A percentile compares a stretch with the other conserved stretches of the same genome.
Conservation (phyloP, 2,113 vertebrate species). For the Balaeniceps rex region DNA sequence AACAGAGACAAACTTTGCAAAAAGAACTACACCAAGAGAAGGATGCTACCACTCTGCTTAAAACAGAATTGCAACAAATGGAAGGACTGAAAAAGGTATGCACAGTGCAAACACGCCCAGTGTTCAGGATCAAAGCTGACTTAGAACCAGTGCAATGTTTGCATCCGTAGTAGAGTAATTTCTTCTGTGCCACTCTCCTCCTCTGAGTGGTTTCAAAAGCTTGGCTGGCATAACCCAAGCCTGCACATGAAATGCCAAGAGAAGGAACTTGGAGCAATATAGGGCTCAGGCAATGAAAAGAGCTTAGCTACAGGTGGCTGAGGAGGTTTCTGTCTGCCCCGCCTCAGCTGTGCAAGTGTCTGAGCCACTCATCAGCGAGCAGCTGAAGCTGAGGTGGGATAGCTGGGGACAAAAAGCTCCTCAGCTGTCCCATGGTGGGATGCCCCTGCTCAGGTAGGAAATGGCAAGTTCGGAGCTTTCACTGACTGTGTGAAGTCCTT, state of each 20-base stretch:
- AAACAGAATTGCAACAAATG: slow-evolving; percentile 90
- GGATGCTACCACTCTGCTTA: slow-evolving; percentile 84
- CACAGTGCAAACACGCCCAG: neutral
- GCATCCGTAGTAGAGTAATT: neutral
- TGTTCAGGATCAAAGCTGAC: neutral
- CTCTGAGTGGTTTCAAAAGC: neutral
- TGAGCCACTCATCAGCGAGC: neutral
- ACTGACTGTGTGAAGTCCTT: neutral
- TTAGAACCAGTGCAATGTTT: neutral
- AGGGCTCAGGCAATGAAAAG: neutral
- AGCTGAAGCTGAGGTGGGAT: neutral
- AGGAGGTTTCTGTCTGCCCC: neutral
- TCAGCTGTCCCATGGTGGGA: neutral
- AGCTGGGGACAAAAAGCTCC: neutral
- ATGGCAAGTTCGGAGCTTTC: neutral
- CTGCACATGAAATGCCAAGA: neutral
- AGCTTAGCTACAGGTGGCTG: neutral
- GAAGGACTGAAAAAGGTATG: slow-evolving; percentile 85
- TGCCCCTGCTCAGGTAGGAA: neutral
- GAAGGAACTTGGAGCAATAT: neutral
- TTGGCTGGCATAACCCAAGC: neutral
- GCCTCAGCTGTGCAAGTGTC: accelerated
- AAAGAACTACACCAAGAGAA: slow-evolving; percentile 86
- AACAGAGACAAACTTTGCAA: slow-evolving; percentile 88
- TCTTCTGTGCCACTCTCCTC: neutral